Conservation (phyloP, 1,140 invertebrate species). For the Leptoteleia sp. region DNA sequence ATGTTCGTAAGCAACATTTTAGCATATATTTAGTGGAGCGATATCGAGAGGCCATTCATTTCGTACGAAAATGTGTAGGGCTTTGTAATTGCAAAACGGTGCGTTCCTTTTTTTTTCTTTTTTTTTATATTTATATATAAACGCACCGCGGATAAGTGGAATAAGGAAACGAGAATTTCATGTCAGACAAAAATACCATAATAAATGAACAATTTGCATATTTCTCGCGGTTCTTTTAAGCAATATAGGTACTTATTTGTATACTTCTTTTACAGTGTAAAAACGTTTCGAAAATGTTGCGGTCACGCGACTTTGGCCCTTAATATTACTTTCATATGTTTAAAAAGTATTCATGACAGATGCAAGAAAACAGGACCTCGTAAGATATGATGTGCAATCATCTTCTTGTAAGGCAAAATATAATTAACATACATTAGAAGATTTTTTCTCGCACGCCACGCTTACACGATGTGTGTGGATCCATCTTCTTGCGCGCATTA, state of each 20-base stretch:
- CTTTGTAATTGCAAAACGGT: too few species aligned
- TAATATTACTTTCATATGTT: slow-evolving; percentile 64
- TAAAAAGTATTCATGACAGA: slow-evolving; percentile 64
- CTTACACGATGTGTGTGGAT: slow-evolving; percentile 39
- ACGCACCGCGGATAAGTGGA: too few species aligned
- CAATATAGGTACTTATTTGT: slow-evolving; percentile 61
- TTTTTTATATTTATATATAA: too few species aligned
- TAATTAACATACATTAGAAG: slow-evolving; percentile 67
- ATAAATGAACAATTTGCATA: slow-evolving; percentile 66
- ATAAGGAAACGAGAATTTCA: slow-evolving; percentile 60
- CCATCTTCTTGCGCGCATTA: slow-evolving; percentile 58
- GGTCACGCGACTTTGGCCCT: slow-evolving; percentile 66
- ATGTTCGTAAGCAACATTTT: slow-evolving; percentile 41
- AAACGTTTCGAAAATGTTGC: slow-evolving; percentile 65
- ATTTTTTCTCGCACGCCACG: slow-evolving; percentile 66
- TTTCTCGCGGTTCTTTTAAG: slow-evolving; percentile 59
- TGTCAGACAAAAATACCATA: slow-evolving; percentile 61
- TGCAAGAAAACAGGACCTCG: slow-evolving; percentile 55
- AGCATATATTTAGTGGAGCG: slow-evolving; percentile 35
- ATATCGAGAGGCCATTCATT: slow-evolving; percentile 26
- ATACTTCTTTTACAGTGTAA: slow-evolving; percentile 65
- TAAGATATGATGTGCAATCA: slow-evolving; percentile 67
- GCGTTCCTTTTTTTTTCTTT: too few species aligned
- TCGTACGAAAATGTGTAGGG: slow-evolving; percentile 56
- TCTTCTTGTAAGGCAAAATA: slow-evolving; percentile 65